Evolutionary conservation across 2,888 invertebrate genomes (phyloP), one percentile per base, ranked within the genome.

Genomic region (Leptopterna dolabrata): DNA sequence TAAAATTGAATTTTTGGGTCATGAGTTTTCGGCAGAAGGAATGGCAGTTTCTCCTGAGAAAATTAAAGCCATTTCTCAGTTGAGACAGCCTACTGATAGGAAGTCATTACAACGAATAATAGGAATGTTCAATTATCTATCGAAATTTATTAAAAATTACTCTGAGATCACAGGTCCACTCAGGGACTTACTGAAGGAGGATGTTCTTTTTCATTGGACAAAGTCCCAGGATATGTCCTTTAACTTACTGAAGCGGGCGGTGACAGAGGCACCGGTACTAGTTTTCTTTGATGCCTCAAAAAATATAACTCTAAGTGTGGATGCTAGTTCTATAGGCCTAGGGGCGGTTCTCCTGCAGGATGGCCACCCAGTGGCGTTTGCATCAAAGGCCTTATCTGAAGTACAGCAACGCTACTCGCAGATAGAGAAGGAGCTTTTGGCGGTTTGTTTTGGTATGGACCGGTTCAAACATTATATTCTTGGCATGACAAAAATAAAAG

Each of bases 341-440:
- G 91, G 91, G 14, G 90, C 90, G 41, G 91, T 90, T 78, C 30
- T 92, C 14, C 24, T 91, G 13, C 91, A 92, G 88, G 88, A 90
- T 36, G 90, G 89, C 3, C 88, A 90, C 36, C 91, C 91, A 41
- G 89, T 91, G 14, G 90, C 90, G 3, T 30, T 36, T 36, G 76
- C 91, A 7, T 91, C 91, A 45, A 78, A 91, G 89, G 90, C 90
- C 41, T 85, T 91, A 24, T 90, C 89, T 14, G 76, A 88, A 51
- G 89, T 90, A 41, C 91, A 91, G 87, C 89, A 90, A 88, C 91
- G 90, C 51, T 91, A 91, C 89, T 90, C 91, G 2, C 91, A 92
- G 90, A 91, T 92, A 9, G 91, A 92, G 89, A 92, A 92, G 88
- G 91, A 92, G 89, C 86, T 91, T 1, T 89, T 92, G 81, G 90